A percentile compares a stretch with the other conserved stretches of the same genome.
Evolutionary conservation across 2,888 invertebrate genomes (phyloP).

Genomic region (Aplocera efformata): DNA sequence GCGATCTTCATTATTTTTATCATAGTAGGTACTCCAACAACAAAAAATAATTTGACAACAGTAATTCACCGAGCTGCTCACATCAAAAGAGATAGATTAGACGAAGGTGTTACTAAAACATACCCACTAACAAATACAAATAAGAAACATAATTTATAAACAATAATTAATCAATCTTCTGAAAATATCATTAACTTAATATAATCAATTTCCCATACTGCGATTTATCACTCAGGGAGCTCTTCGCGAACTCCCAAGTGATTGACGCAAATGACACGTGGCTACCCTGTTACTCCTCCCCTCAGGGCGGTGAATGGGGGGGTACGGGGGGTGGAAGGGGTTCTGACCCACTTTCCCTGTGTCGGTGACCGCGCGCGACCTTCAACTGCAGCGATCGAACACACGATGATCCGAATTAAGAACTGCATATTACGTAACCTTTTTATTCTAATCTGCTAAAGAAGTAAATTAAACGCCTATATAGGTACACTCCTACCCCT

Average conservation of each 20-base stretch:
- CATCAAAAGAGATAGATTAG: no score
- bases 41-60: no score
- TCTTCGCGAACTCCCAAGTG: conserved; percentile 16
- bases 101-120: no score
- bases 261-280: conserved; percentile 44
- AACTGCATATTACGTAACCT: conserved; percentile 53
- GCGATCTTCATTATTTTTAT: no score
- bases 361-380: conserved; percentile 75
- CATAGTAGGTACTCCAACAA: no score
- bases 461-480: no score
- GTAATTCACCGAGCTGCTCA: no score
- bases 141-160: no score
- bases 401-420: conserved; percentile 53
- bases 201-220: neutral
- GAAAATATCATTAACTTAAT: no score
- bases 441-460: conserved; percentile 48
- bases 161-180: no score
- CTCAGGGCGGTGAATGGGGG: conserved; percentile 21
- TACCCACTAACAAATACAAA: no score
- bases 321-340: conserved; percentile 43
- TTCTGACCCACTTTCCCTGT: conserved; percentile 65
- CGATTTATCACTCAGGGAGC: conserved; percentile 6
- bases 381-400: conserved; percentile 69
- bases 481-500: no score
- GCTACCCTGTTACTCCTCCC: conserved; percentile 29